Evolutionary conservation across 2,888 invertebrate species (phyloP).

Genomic region (Cerastis rubricosa): DNA sequence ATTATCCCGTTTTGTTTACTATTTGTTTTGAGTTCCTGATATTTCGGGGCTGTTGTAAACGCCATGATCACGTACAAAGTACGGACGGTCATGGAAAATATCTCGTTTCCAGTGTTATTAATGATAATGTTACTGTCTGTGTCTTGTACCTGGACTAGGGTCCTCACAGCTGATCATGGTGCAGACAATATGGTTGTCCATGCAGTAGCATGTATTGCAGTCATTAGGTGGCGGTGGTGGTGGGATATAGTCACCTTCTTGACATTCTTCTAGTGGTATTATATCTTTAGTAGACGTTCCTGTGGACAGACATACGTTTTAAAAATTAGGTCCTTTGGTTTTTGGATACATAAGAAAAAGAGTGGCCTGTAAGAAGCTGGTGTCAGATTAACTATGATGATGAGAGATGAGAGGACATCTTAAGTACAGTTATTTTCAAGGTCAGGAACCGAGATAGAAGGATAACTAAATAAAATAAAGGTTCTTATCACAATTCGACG

Average conservation of each 20-base stretch:
- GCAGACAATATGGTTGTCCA: slow-evolving; percentile 15
- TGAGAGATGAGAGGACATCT: not conserved
- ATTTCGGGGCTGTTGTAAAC: too few relatives aligned
- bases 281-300: not conserved
- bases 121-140: too few relatives aligned
- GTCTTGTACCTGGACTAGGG: slow-evolving; percentile 27
- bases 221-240: slow-evolving; percentile 33
- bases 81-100: too few relatives aligned
- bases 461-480: too few relatives aligned
- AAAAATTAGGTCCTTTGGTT: not conserved
- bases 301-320: slow-evolving; percentile 9
- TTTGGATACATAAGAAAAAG: not conserved
- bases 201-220: slow-evolving; percentile 43
- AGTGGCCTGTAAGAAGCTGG: not conserved
- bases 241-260: slow-evolving; percentile 19
- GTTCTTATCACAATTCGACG: too few relatives aligned
- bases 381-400: not conserved
- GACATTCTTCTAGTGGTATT: slow-evolving; percentile 4
- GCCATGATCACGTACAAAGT: too few relatives aligned
- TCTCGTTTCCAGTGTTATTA: too few relatives aligned
- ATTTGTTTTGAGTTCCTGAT: too few relatives aligned
- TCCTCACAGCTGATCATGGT: not conserved
- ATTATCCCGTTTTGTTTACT: too few relatives aligned
- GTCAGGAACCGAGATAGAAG: not conserved
- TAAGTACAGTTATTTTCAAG: not conserved